phyloP scores from a whole-genome alignment of 2,113 vertebrate genomes.

The Chloroceryle aenea region DNA sequence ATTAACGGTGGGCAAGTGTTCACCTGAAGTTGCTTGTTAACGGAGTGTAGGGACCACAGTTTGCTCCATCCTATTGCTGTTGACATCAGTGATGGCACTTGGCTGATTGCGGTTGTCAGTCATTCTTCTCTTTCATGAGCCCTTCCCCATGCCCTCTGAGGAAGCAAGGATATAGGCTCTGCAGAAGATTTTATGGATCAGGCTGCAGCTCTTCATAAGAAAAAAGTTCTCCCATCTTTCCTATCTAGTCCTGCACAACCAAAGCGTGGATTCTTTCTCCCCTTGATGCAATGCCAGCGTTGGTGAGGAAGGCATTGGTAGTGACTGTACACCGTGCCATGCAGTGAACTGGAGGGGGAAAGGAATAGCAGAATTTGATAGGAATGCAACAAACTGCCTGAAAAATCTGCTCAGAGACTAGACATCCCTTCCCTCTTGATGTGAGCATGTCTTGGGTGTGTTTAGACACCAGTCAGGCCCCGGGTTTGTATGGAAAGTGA shows the following conservation, averaged over 20 bases:
- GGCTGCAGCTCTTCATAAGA: neutral
- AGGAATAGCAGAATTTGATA: no score
- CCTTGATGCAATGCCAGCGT: neutral
- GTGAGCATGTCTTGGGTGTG: no score
- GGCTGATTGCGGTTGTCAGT: neutral
- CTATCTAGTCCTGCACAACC: neutral
- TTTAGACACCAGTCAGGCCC: neutral
- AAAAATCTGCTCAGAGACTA: neutral
- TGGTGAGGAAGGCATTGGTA: neutral
- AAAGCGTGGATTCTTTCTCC: neutral
- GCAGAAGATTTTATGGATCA: neutral
- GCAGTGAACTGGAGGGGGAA: no score
- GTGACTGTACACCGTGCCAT: rapidly evolving
- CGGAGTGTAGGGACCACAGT: neutral
- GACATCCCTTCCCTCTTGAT: neutral
- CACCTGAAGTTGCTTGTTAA: neutral
- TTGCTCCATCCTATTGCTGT: neutral
- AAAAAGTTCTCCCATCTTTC: neutral
- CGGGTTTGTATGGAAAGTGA: neutral
- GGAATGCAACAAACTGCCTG: neutral
- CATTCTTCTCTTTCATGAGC: neutral
- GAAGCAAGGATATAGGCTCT: neutral
- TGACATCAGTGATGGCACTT: neutral
- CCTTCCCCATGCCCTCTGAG: neutral
- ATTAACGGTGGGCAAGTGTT: neutral